Conservation (phyloP, 2,797 vertebrate species). For the Protonibea diacanthus region DNA sequence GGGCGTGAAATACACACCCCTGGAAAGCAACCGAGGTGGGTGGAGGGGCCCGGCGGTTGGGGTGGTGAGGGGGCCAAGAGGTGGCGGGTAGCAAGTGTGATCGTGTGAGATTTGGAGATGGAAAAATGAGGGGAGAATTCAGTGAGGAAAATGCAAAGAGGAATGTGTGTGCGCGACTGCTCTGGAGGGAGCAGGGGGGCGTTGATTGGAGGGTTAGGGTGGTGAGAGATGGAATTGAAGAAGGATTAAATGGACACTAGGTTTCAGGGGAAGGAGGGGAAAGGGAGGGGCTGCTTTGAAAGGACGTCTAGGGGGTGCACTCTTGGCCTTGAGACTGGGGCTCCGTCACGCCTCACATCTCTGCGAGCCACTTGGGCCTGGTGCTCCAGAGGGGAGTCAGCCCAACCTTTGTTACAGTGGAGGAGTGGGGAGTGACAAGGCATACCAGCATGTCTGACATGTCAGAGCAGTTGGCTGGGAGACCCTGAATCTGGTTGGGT, state of each 20-base stretch:
- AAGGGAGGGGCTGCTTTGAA: constrained; percentile 54
- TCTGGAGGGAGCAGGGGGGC: constrained; percentile 58
- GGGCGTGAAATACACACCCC: constrained; percentile 81
- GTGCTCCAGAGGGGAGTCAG: constrained; percentile 72
- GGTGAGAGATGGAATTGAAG: constrained; percentile 79
- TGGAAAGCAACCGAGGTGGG: constrained; percentile 68
- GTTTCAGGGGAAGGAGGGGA: constrained; percentile 57
- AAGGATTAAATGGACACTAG: constrained; percentile 80
- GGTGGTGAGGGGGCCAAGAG: constrained; percentile 57
- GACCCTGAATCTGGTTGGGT: constrained; percentile 68
- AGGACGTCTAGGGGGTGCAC: constrained; percentile 66
- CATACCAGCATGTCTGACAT: constrained; percentile 82
- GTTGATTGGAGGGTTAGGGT: constrained; percentile 68
- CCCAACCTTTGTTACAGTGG: constrained; percentile 76
- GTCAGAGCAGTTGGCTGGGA: constrained; percentile 81
- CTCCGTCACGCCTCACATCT: constrained; percentile 80
- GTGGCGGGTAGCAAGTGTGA: constrained; percentile 60
- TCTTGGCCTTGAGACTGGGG: constrained; percentile 79
- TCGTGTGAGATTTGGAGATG: constrained; percentile 56
- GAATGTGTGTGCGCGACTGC: constrained; percentile 46
- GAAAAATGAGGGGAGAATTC: constrained; percentile 59
- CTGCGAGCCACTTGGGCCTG: constrained; percentile 71
- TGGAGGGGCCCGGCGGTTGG: constrained; percentile 40
- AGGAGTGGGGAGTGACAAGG: constrained; percentile 81
- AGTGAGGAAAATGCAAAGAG: constrained; percentile 62